A percentile compares a stretch with the other conserved stretches of the same genome.
Evolutionary conservation across 2,888 invertebrate species (phyloP).

Genomic region (Corbicula japonica): DNA sequence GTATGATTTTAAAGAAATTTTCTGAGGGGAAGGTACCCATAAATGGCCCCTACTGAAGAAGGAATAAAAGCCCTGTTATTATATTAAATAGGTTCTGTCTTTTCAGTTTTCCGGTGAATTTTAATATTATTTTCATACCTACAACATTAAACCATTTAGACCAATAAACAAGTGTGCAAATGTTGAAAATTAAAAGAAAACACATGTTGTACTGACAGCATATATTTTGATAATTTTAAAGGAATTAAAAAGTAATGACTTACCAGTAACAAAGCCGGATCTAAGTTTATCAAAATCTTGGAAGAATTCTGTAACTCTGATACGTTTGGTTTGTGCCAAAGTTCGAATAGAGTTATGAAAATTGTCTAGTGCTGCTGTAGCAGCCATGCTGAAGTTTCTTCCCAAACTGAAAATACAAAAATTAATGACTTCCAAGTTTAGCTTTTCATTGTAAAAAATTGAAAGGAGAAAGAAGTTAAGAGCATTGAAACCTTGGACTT

Average conservation of each 20-base stretch:
- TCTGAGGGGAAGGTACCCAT: no score
- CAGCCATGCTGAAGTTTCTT: slow-evolving; percentile 74
- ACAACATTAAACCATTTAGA: background rate
- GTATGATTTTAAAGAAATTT: no score
- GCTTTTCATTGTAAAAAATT: background rate
- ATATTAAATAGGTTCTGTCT: background rate
- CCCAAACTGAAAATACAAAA: no score
- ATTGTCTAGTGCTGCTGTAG: slow-evolving; percentile 69
- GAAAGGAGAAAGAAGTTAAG: background rate
- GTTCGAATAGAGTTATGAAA: slow-evolving; percentile 81
- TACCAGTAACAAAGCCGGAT: slow-evolving; percentile 86
- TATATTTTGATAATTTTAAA: no score
- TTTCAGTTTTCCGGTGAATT: background rate
- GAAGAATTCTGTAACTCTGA: slow-evolving; percentile 85
- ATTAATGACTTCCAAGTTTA: no score
- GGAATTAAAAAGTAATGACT: background rate
- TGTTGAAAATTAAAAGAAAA: background rate
- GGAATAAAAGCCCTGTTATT: no score
- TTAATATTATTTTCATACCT: background rate
- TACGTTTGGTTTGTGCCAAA: slow-evolving; percentile 83
- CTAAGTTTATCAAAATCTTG: slow-evolving; percentile 86
- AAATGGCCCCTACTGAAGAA: no score
- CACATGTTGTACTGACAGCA: background rate
- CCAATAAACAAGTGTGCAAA: background rate
- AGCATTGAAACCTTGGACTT: no score